Evolutionary conservation across 2,888 invertebrate species (phyloP).

Genomic region (Brassicogethes aeneus): DNA sequence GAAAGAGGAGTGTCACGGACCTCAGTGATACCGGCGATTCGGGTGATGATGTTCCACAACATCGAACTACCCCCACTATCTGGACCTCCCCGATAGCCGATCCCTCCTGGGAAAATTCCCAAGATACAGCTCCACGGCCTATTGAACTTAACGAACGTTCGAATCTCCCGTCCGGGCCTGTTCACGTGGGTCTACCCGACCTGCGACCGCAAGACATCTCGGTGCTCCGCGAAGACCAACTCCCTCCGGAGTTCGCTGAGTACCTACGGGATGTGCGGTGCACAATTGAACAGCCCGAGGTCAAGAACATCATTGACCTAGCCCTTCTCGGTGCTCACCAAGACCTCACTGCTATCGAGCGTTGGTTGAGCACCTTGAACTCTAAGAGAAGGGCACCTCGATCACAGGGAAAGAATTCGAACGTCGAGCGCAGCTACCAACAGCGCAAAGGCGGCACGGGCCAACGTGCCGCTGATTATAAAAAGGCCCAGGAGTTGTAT

Average conservation of each 20-base stretch:
- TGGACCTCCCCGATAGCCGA: conserved; percentile 2
- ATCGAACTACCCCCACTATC: too few relatives aligned
- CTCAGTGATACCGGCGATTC: not conserved
- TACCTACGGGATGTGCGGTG: not conserved
- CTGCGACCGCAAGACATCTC: too few relatives aligned
- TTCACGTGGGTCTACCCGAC: not conserved
- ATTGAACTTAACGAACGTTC: not conserved
- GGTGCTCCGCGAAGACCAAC: too few relatives aligned
- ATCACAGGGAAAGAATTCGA: too few relatives aligned
- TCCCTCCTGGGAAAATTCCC: conserved; percentile 2
- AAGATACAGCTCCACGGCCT: conserved; percentile 4
- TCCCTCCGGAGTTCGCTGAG: not conserved
- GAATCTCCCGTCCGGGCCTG: not conserved
- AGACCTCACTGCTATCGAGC: not conserved
- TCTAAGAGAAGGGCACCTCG: not conserved
- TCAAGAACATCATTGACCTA: not conserved
- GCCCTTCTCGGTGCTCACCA: not conserved
- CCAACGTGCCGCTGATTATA: not conserved
- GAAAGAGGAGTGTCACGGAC: not conserved
- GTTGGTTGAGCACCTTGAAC: not conserved
- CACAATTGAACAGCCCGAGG: not conserved
- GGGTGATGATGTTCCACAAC: not conserved
- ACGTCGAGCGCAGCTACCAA: too few relatives aligned
- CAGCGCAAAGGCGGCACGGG: not conserved
- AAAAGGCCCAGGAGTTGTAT: not conserved